These are phyloP conservation scores for Rhinella marina DNA, from an alignment of 2,797 vertebrate species.

Conservation along the genomic window DNA sequence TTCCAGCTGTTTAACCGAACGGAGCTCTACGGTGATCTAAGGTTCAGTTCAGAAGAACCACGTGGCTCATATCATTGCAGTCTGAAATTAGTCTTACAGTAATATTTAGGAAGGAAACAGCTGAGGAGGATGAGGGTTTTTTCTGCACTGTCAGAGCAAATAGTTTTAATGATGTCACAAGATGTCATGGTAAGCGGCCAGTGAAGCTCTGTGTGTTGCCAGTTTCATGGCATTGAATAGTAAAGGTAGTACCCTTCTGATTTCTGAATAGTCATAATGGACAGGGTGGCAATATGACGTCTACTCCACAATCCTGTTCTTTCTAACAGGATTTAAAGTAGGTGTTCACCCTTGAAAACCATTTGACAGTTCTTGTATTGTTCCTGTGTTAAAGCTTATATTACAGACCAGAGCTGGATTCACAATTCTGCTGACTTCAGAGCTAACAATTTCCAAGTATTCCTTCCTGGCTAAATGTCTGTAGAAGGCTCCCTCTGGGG, in stretches of 20 bases:
- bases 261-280: background rate
- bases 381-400: background rate
- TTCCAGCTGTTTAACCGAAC: background rate
- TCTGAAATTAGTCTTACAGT: background rate
- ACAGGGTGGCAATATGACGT: background rate
- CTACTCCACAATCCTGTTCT: background rate
- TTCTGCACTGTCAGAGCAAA: background rate
- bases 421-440: background rate
- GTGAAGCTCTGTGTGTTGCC: background rate
- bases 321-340: background rate
- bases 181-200: background rate
- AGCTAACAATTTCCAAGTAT: background rate
- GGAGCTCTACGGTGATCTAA: background rate
- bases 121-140: background rate
- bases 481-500: background rate
- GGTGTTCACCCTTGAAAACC: background rate
- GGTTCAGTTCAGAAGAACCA: background rate
- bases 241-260: background rate
- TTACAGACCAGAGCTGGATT: background rate
- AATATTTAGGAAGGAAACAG: background rate
- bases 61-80: background rate
- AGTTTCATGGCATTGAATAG: background rate
- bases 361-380: background rate
- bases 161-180: background rate
- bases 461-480: background rate